These are phyloP conservation scores for Cryptoblepharus egeriae DNA, from an alignment of 2,797 vertebrate genomes.

Conservation along the genomic window DNA sequence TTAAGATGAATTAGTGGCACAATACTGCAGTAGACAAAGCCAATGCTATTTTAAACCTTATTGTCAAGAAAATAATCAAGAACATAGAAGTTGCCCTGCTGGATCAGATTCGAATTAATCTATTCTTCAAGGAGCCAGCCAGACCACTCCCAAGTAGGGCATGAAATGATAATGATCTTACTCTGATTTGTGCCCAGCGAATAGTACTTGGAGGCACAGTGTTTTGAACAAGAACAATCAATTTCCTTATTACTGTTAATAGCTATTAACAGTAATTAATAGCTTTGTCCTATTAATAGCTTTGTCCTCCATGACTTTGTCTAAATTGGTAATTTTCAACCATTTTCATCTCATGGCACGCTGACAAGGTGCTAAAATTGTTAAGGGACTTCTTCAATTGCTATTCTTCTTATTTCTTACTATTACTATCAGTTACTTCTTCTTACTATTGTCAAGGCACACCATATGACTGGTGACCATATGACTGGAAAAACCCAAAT, in stretches of 20 bases:
- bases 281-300: no score
- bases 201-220: background rate
- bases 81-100: background rate
- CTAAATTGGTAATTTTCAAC: no score
- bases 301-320: no score
- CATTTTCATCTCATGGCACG: no score
- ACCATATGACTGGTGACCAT: no score
- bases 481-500: no score
- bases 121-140: background rate
- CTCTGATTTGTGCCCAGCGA: background rate
- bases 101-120: background rate
- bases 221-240: background rate
- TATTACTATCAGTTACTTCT: no score
- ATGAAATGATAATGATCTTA: background rate
- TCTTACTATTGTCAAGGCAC: no score
- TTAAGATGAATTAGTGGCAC: background rate
- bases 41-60: background rate
- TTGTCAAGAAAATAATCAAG: background rate
- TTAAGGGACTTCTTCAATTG: no score
- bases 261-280: no score
- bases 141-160: background rate
- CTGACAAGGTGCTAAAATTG: no score
- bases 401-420: no score
- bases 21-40: background rate
- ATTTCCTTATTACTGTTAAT: background rate